A percentile compares a stretch with the other conserved stretches of the same genome.
phyloP scores from a whole-genome alignment of 2,113 vertebrate genomes.

The Coryphaenoides rupestris region DNA sequence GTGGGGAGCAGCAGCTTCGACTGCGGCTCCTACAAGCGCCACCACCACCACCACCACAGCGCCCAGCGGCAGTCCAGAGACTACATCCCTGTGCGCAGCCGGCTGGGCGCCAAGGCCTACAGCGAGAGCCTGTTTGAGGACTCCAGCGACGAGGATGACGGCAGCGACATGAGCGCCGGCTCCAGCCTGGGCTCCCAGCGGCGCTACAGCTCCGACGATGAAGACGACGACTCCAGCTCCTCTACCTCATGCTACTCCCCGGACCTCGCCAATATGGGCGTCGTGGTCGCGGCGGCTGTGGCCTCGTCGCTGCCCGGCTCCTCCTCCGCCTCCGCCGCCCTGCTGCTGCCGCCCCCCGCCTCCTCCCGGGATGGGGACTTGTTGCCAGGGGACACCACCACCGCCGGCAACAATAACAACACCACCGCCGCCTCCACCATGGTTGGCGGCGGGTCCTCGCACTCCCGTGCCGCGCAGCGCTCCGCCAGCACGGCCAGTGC shows the following conservation, averaged over 20 bases:
- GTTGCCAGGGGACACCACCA: slow-evolving; percentile 25
- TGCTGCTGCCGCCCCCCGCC: slow-evolving; percentile 59
- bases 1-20: slow-evolving; percentile 79
- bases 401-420: too few species aligned
- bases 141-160: slow-evolving; percentile 81
- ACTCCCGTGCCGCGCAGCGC: slow-evolving; percentile 78
- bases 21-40: slow-evolving; percentile 75
- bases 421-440: slow-evolving; percentile 45
- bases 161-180: slow-evolving; percentile 82
- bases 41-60: slow-evolving; percentile 69
- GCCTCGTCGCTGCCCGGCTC: slow-evolving; percentile 48
- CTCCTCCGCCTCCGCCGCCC: slow-evolving; percentile 51
- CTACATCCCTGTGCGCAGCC: slow-evolving; percentile 77
- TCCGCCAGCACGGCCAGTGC: slow-evolving; percentile 85
- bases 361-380: slow-evolving; percentile 55
- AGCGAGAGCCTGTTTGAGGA: slow-evolving; percentile 84
- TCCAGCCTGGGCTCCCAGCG: slow-evolving; percentile 84
- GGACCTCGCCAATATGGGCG: slow-evolving; percentile 64
- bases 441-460: slow-evolving; percentile 22
- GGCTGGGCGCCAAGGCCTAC: slow-evolving; percentile 79
- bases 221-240: slow-evolving; percentile 77
- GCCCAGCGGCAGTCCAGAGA: slow-evolving; percentile 75
- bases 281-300: too few species aligned
- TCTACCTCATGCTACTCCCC: slow-evolving; percentile 87
- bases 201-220: slow-evolving; percentile 79